Evolutionary conservation across 2,113 vertebrate species (phyloP).

Genomic region (Suncus etruscus): DNA sequence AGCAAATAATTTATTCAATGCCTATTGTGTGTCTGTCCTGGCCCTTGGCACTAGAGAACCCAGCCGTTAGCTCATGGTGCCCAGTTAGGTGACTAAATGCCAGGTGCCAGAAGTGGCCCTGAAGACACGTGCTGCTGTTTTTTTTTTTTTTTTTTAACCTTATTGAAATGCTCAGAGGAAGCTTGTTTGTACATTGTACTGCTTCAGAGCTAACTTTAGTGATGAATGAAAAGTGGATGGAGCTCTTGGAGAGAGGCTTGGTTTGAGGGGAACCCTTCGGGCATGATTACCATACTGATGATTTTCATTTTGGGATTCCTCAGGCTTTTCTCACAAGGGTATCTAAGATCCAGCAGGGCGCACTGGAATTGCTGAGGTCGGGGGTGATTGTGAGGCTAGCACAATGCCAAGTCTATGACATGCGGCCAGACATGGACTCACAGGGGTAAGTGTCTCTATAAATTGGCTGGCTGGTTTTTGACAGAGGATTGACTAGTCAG

Average conservation of each 20-base stretch:
- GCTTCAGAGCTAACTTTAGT: conserved; percentile 26
- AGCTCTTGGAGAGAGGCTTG: not conserved
- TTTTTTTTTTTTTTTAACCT: too few species aligned
- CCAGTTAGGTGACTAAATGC: too few species aligned
- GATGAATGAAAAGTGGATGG: not conserved
- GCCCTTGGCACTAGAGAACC: not conserved
- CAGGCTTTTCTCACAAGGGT: conserved; percentile 97
- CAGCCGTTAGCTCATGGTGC: not conserved
- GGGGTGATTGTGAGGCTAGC: conserved; percentile 95
- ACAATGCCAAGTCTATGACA: conserved; percentile 97
- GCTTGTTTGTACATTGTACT: not conserved
- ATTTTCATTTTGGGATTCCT: conserved; percentile 36
- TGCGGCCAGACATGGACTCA: conserved; percentile 94
- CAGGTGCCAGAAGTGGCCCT: too few species aligned
- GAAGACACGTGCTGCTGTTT: too few species aligned
- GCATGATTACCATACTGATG: not conserved
- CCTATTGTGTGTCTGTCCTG: not conserved
- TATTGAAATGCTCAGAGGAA: too few species aligned
- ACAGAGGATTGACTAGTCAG: not conserved
- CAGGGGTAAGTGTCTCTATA: conserved; percentile 89
- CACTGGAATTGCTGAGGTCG: conserved; percentile 93
- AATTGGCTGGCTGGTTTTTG: too few species aligned
- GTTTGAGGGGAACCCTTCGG: not conserved
- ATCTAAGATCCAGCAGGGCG: conserved; percentile 94
- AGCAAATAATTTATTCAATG: not conserved